Evolutionary conservation across 2,797 vertebrate genomes (phyloP).

Genomic region (Acridotheres tristis): DNA sequence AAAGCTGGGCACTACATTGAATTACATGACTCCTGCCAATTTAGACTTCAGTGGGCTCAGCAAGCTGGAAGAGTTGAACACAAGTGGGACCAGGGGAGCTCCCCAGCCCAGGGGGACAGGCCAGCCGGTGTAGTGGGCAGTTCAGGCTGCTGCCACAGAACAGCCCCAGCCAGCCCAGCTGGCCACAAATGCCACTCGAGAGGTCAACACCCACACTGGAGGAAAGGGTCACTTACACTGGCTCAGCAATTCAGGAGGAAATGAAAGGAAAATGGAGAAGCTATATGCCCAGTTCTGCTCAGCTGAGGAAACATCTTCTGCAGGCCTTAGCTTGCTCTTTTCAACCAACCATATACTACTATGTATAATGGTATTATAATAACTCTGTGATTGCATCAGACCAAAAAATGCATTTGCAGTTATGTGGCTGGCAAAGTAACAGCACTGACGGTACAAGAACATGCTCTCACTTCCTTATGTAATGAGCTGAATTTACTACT

Average conservation of each 20-base stretch:
- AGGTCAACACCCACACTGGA: not conserved
- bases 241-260: not conserved
- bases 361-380: not conserved
- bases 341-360: not conserved
- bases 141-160: not conserved
- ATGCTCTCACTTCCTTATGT: not conserved
- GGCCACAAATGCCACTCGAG: not conserved
- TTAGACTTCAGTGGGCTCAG: not conserved
- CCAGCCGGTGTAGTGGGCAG: not conserved
- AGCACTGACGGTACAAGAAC: not conserved
- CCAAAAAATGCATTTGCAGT: not conserved
- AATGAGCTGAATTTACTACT: not conserved
- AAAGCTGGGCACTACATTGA: not conserved
- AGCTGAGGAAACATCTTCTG: not conserved
- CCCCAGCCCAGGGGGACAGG: not conserved
- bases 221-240: not conserved
- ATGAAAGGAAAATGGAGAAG: not conserved
- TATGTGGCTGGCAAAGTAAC: not conserved
- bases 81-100: rapidly evolving
- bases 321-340: not conserved
- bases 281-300: not conserved
- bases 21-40: not conserved
- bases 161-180: not conserved
- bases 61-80: not conserved
- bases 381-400: not conserved